A percentile compares a stretch with the other conserved stretches of the same genome.
These are phyloP conservation scores for Clarias gariepinus DNA, from an alignment of 2,113 vertebrate species.

Conservation along the genomic window DNA sequence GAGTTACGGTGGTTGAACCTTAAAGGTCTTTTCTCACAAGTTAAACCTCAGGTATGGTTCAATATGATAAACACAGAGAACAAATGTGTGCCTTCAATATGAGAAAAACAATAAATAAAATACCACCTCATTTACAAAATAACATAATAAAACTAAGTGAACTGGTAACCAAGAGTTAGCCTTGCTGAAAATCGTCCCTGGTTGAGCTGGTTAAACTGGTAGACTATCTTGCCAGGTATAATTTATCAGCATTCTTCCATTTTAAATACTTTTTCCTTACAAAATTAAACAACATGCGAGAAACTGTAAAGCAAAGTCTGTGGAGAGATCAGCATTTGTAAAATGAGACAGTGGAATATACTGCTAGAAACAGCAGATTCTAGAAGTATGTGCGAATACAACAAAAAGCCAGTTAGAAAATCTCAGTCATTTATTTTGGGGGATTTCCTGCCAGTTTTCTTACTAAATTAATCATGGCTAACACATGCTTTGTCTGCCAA, in stretches of 20 bases:
- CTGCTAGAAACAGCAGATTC: neutral
- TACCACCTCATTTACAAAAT: neutral
- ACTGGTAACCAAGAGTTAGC: neutral
- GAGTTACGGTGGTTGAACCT: constrained; percentile 55
- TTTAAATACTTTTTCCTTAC: no score
- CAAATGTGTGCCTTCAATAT: neutral
- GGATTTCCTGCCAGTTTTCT: neutral
- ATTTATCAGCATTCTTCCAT: no score
- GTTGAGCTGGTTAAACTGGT: neutral
- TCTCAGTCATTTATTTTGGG: neutral
- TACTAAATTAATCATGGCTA: neutral
- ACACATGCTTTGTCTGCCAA: neutral
- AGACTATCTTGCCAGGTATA: neutral
- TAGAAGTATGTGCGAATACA: no score
- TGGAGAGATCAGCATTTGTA: no score
- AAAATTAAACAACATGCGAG: no score
- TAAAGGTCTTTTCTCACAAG: constrained; percentile 52
- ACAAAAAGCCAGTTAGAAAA: neutral
- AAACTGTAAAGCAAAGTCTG: no score
- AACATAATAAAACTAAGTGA: neutral
- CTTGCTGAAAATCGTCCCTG: neutral
- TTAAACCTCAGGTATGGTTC: constrained; percentile 41
- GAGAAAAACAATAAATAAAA: neutral
- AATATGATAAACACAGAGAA: neutral
- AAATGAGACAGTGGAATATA: neutral